Base-by-base conservation (phyloP, 2,888 invertebrate genomes). In the Chironomus riparius region DNA sequence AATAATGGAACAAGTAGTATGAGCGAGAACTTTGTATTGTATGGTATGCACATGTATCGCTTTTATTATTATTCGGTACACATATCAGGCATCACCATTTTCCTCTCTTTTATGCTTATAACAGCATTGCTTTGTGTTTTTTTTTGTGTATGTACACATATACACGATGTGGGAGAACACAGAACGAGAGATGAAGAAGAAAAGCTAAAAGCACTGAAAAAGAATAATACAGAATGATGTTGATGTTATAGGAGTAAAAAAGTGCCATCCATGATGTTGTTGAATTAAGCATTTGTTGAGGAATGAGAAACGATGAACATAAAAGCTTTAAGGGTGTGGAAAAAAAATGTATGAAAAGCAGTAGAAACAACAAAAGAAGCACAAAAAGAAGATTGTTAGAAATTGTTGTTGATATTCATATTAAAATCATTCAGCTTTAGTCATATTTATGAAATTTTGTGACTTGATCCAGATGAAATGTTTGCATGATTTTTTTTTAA, bases 21-120 rank as follows among this genome's bases (percentile, higher is more conserved):
- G 18, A 18, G 15, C 38, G 56, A 56, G 15, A 56, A 56, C n/a
- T 50, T 50, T 18, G 56, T 15, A 18, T 50, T 15, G 18, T 56
- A 56, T 56, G 56, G 18, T 56, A 15, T 56, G 56, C n/a, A 56
- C 38, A 21, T 72, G 72, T 72, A 72, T 72, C 56, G 72, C 61
- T 72, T 56, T 72, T 72, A 72, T 72, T 72, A 72, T 72, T 61
- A 61, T 72, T 72, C 72, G 15, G 72, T 72, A 72, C 72, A 72
- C 56, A 72, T 61, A 61, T 72, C 70, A 70, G 68, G 70, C 70
- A 70, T 70, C 48, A 70, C 48, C 48, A 21, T 70, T 47, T 68
- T 15, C 15, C 28, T 28, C 70, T 38, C 18, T 15, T 15, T 56
- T 56, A 56, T 50, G 15, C n/a, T 56, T 56, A 56, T 15, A 18